A percentile compares a stretch with the other conserved stretches of the same genome.
Evolutionary conservation across 2,113 vertebrate species (phyloP).

Genomic region (Redunca redunca): DNA sequence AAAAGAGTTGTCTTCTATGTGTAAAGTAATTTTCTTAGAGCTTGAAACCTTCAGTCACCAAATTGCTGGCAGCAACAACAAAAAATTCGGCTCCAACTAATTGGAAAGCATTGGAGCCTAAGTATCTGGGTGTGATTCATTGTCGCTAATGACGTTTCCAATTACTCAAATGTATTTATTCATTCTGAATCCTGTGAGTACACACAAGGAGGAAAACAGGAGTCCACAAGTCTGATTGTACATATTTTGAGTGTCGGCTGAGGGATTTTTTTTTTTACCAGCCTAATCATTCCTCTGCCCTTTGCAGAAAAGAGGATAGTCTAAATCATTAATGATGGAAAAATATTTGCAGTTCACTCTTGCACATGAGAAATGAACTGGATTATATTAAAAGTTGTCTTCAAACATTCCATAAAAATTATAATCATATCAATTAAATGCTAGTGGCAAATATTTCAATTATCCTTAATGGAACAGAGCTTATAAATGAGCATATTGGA

Average conservation of each 20-base stretch:
- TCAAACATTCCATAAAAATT: slow-evolving; percentile 66
- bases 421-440: slow-evolving; percentile 65
- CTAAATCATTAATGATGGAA: slow-evolving; percentile 11
- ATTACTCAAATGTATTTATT: not conserved
- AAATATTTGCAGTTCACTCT: not conserved
- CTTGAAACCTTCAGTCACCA: not conserved
- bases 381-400: slow-evolving; percentile 46
- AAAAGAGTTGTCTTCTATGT: not conserved
- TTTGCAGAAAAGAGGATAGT: not conserved
- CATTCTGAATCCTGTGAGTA: not conserved
- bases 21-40: not conserved
- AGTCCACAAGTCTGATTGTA: not conserved
- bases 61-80: not conserved
- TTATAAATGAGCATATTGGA: slow-evolving; percentile 63
- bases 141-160: not conserved
- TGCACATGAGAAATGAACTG: not conserved
- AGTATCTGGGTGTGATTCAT: slow-evolving; percentile 20
- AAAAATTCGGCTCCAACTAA: not conserved
- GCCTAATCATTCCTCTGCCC: not conserved
- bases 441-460: slow-evolving; percentile 74
- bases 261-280: not conserved
- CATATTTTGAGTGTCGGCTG: not conserved
- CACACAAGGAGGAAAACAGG: not conserved
- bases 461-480: slow-evolving; percentile 71
- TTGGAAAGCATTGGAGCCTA: not conserved